phyloP scores from a whole-genome alignment of 2,113 vertebrate species.

The Labrus mixtus region DNA sequence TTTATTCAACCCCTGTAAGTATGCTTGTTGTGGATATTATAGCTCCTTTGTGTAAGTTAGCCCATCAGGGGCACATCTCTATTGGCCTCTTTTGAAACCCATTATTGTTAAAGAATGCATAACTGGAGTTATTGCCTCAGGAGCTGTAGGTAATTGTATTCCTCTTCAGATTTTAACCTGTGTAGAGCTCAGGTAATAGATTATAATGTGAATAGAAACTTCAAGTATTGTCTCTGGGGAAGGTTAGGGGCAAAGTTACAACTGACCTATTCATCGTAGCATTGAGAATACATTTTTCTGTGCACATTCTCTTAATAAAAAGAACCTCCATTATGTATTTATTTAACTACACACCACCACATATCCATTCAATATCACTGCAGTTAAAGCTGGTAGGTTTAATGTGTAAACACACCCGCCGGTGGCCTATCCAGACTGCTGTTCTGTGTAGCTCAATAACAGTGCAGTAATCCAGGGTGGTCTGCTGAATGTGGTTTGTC shows the following conservation, averaged over 20 bases:
- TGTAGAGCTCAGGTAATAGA: conserved; percentile 42
- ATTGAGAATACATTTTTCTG: conserved; percentile 6
- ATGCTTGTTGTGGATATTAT: conserved; percentile 55
- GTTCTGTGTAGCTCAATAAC: conserved; percentile 38
- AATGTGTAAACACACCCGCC: conserved; percentile 39
- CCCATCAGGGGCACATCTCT: conserved; percentile 50
- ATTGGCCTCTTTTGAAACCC: conserved; percentile 58
- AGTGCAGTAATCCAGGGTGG: conserved; percentile 69
- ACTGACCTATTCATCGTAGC: conserved; percentile 28
- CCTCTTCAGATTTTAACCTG: conserved; percentile 52
- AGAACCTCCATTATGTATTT: conserved; percentile 16
- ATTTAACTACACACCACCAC: conserved; percentile 33
- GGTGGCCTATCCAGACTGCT: conserved; percentile 42
- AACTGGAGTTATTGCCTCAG: conserved; percentile 51
- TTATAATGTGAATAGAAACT: conserved; percentile 48
- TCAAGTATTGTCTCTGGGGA: conserved; percentile 51
- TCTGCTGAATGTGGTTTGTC: conserved; percentile 67
- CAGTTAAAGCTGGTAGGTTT: conserved; percentile 36
- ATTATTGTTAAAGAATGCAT: conserved; percentile 59
- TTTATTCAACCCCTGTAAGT: conserved; percentile 48
- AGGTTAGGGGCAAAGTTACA: conserved; percentile 12
- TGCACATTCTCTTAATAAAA: conserved; percentile 30
- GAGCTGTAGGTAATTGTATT: conserved; percentile 47
- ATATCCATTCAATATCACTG: conserved; percentile 29
- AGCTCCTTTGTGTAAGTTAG: conserved; percentile 49